phyloP scores from a whole-genome alignment of 2,113 vertebrate species.

The Calyptomena viridis region DNA sequence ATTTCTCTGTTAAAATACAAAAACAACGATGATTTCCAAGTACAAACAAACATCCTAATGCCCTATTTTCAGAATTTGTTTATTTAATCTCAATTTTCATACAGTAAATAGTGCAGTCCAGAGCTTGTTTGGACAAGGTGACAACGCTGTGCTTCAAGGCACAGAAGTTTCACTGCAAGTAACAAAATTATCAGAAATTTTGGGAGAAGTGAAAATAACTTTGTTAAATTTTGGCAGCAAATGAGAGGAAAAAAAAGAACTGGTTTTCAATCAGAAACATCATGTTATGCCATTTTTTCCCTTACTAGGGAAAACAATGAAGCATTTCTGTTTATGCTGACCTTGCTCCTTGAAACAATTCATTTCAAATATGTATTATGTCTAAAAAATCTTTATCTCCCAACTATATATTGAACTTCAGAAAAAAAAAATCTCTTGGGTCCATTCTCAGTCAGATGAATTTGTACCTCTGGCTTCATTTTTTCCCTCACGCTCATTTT shows the following conservation, averaged over 20 bases:
- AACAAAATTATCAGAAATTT: background rate
- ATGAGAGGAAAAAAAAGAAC: background rate
- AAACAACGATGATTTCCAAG: background rate
- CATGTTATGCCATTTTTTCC: background rate
- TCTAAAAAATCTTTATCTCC: background rate
- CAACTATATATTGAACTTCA: background rate
- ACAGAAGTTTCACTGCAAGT: background rate
- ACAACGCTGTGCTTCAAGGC: background rate
- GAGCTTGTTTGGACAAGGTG: background rate
- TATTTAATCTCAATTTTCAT: background rate
- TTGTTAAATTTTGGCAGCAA: background rate
- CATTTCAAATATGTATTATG: background rate
- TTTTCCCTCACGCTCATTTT: background rate
- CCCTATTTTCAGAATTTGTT: background rate
- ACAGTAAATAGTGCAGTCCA: background rate
- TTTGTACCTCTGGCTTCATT: background rate
- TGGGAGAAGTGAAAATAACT: background rate
- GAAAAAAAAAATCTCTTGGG: background rate
- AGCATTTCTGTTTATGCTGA: background rate
- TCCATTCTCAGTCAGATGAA: background rate
- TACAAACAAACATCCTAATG: background rate
- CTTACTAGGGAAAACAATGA: background rate
- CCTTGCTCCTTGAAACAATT: background rate
- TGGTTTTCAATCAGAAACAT: background rate
- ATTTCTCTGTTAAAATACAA: background rate